Percentiles rank a stretch among this genome's conserved stretches.
Conservation (phyloP, 2,113 vertebrate species). For the Aplodontia rufa region DNA sequence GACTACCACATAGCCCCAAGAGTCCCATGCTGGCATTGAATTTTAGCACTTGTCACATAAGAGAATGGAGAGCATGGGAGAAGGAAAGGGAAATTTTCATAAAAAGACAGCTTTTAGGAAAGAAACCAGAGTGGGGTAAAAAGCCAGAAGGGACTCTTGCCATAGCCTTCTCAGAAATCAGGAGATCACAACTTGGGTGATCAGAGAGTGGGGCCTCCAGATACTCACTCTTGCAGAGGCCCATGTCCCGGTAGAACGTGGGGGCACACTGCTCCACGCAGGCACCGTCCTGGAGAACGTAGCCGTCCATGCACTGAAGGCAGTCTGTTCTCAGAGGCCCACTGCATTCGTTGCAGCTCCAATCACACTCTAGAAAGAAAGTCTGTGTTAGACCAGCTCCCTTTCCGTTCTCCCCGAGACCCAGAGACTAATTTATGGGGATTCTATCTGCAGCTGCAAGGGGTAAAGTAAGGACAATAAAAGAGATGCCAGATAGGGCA, state of each 20-base stretch:
- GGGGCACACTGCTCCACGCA: slow-evolving; percentile 89
- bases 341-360: slow-evolving; percentile 93
- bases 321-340: slow-evolving; percentile 93
- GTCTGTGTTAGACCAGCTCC: neutral
- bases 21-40: neutral
- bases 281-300: slow-evolving; percentile 88
- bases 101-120: neutral
- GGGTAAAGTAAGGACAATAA: neutral
- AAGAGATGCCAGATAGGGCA: neutral
- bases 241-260: slow-evolving; percentile 85
- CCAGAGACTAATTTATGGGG: neutral
- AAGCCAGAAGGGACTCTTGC: neutral
- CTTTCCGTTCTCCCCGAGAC: neutral
- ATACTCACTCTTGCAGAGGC: slow-evolving; percentile 91
- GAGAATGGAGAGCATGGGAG: neutral
- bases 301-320: slow-evolving; percentile 95
- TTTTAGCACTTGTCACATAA: neutral
- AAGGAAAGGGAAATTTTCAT: neutral
- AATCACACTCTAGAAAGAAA: slow-evolving; percentile 92
- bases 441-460: neutral
- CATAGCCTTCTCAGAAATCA: neutral
- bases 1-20: neutral
- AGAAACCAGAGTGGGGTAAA: neutral
- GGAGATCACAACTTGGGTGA: neutral
- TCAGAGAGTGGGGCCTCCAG: neutral